Evolutionary conservation across 2,113 vertebrate genomes (phyloP).

Genomic region (Okapia johnstoni): DNA sequence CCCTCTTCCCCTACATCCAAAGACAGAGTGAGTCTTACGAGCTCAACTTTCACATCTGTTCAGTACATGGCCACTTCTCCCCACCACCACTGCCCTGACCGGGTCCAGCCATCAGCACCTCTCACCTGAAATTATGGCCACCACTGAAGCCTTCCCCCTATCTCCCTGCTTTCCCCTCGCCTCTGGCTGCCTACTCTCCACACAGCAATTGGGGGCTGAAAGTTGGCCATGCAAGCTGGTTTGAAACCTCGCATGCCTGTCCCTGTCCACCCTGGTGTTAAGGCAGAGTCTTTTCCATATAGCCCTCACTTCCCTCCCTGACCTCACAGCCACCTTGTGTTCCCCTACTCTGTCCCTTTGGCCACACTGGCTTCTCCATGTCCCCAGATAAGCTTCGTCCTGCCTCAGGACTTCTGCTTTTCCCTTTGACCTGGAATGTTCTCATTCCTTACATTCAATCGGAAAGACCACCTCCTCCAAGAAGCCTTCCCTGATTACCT

Average conservation of each 20-base stretch:
- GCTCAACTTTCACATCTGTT: background rate
- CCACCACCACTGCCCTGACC: background rate
- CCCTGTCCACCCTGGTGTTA: too few relatives aligned
- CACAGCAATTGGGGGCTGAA: background rate
- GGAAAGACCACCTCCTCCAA: background rate
- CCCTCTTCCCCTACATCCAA: background rate
- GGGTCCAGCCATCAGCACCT: background rate
- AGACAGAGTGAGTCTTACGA: too few relatives aligned
- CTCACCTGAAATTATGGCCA: background rate
- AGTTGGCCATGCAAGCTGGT: background rate
- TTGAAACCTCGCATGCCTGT: background rate
- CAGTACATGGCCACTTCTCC: background rate
- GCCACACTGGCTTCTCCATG: background rate
- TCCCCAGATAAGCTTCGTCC: background rate
- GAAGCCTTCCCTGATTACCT: background rate
- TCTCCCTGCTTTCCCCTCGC: background rate
- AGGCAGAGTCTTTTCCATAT: background rate
- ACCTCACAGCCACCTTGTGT: background rate
- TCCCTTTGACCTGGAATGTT: background rate
- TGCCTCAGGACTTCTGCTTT: background rate
- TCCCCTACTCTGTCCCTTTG: background rate
- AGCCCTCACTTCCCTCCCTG: background rate
- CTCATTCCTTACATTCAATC: background rate
- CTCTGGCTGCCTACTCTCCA: background rate
- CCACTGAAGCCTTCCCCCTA: background rate